Conservation (phyloP, 2,113 vertebrate species). For the Istiophorus platypterus region DNA sequence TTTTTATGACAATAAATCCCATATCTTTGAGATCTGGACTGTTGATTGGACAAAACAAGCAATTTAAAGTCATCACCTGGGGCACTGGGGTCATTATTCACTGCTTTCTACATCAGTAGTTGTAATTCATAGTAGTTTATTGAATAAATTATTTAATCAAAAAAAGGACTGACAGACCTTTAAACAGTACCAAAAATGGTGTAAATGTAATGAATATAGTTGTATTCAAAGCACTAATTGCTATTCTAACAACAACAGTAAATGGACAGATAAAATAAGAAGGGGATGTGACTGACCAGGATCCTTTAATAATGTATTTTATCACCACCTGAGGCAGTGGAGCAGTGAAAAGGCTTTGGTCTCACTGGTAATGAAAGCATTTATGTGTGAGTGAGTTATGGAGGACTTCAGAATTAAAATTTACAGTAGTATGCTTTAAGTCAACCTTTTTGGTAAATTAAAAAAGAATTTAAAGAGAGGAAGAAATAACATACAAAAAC, state of each 20-base stretch:
- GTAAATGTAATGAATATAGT: no score
- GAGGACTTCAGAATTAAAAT: background rate
- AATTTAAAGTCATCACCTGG: no score
- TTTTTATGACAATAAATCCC: no score
- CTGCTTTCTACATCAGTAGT: background rate
- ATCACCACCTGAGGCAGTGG: background rate
- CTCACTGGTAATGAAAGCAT: background rate
- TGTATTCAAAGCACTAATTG: background rate
- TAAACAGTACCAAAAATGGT: background rate
- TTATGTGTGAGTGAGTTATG: background rate
- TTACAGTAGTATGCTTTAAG: background rate
- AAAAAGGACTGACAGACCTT: no score
- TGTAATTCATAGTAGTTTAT: background rate
- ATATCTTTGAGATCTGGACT: no score
- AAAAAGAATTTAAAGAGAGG: no score
- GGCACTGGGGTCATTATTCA: background rate
- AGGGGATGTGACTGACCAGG: background rate
- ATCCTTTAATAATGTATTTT: background rate
- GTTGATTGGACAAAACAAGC: no score
- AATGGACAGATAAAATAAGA: background rate
- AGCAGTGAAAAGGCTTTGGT: background rate
- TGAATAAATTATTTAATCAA: no score
- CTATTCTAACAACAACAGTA: background rate
- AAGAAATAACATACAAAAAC: background rate
- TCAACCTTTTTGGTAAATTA: background rate